A percentile compares a stretch with the other conserved stretches of the same genome.
phyloP scores from a whole-genome alignment of 2,797 vertebrate species.

The Sylvilagus floridanus region DNA sequence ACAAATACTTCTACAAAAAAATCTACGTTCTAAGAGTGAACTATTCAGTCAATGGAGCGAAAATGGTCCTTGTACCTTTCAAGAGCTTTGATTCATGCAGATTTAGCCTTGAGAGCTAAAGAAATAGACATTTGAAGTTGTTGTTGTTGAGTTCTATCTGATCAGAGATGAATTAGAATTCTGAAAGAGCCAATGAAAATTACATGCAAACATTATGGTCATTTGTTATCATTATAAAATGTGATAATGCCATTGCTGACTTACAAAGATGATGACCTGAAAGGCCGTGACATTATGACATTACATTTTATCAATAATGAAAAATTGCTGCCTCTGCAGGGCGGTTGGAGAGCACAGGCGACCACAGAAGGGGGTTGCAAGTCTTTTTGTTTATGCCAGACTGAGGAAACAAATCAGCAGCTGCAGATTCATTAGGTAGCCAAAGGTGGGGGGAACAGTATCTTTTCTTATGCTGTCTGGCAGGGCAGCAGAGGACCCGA shows the following conservation, averaged over 20 bases:
- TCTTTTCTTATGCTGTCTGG: constrained; percentile 32
- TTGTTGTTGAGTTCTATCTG: constrained; percentile 81
- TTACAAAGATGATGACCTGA: constrained; percentile 91
- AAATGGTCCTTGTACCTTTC: constrained; percentile 1
- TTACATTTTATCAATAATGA: constrained; percentile 93
- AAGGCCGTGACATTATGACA: constrained; percentile 91
- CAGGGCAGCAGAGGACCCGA: neutral
- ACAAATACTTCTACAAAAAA: constrained; percentile 44
- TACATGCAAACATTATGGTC: constrained; percentile 88
- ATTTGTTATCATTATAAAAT: constrained; percentile 91
- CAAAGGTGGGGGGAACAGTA: neutral
- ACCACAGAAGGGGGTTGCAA: neutral
- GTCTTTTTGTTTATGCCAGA: constrained; percentile 64
- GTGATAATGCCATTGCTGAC: constrained; percentile 90
- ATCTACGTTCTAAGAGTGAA: constrained; percentile 60
- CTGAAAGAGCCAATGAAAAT: constrained; percentile 86
- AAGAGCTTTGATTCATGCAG: constrained; percentile 53
- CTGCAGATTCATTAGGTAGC: constrained; percentile 32
- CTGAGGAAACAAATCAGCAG: constrained; percentile 47
- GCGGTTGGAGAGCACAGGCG: constrained; percentile 78
- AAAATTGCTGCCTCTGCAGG: constrained; percentile 89
- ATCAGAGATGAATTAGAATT: constrained; percentile 84
- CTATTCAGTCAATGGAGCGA: constrained; percentile 31
- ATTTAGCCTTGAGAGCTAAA: constrained; percentile 55
- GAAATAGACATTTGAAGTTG: constrained; percentile 44